phyloP scores from a whole-genome alignment of 1,140 invertebrate species.

The Amyelois transitella region DNA sequence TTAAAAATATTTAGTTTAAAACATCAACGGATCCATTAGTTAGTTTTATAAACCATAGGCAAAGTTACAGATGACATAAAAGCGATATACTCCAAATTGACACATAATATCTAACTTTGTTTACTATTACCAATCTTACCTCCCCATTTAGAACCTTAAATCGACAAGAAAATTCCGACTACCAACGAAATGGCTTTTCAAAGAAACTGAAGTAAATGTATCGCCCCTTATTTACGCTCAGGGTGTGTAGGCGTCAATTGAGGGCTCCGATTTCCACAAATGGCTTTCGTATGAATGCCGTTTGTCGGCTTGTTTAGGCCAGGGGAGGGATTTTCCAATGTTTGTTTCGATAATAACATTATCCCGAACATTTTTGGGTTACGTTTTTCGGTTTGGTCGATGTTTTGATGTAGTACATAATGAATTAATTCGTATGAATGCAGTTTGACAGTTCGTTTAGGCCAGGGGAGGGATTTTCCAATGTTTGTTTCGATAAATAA shows the following conservation, averaged over 20 bases:
- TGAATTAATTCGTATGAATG: conserved; percentile 33
- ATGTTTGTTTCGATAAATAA: not conserved
- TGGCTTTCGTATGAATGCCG: conserved; percentile 30
- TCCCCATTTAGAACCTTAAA: too few species aligned
- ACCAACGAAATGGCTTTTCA: conserved; percentile 16
- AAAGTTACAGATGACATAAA: too few species aligned
- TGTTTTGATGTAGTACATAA: too few species aligned
- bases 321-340: conserved; percentile 1
- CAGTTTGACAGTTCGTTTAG: conserved; percentile 14
- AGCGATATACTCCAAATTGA: too few species aligned
- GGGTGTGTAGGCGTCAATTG: conserved; percentile 20
- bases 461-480: conserved; percentile 1
- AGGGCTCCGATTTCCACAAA: conserved; percentile 29
- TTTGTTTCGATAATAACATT: not conserved
- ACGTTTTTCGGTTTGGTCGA: too few species aligned
- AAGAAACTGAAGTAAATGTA: conserved; percentile 30
- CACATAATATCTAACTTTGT: too few species aligned
- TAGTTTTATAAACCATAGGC: too few species aligned
- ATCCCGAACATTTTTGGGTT: not conserved
- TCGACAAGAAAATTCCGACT: too few species aligned
- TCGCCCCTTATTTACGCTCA: conserved; percentile 20
- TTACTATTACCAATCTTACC: too few species aligned
- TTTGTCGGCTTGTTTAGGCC: conserved; percentile 13
- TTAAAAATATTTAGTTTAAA: too few species aligned
- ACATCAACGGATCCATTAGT: too few species aligned